Conservation (phyloP, 2,888 invertebrate genomes). For the Hydraecia micacea region DNA sequence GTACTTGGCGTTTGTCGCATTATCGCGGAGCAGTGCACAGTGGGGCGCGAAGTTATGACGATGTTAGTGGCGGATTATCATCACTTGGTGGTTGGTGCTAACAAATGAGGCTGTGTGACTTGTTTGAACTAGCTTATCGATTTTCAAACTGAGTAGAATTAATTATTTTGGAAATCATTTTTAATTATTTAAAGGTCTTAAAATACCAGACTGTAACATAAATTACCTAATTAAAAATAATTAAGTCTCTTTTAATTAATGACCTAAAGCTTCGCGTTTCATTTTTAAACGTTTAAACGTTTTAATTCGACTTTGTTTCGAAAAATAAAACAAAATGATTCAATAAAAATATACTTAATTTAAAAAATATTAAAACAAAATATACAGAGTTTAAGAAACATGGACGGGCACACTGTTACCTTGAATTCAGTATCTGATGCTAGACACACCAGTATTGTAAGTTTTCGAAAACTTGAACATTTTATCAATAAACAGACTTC, state of each 20-base stretch:
- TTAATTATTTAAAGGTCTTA: not conserved
- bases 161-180: not conserved
- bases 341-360: no score
- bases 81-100: slow-evolving; percentile 8
- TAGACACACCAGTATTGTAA: not conserved
- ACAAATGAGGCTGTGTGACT: slow-evolving; percentile 3
- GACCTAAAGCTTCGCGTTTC: not conserved
- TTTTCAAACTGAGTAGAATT: not conserved
- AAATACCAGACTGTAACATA: not conserved
- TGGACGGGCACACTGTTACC: not conserved
- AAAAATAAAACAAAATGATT: not conserved
- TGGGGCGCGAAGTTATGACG: slow-evolving; percentile 8
- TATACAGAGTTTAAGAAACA: not conserved
- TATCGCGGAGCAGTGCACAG: slow-evolving; percentile 20
- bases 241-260: not conserved
- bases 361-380: not conserved
- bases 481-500: not conserved
- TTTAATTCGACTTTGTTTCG: not conserved
- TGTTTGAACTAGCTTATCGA: not conserved
- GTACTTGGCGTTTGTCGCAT: slow-evolving; percentile 18
- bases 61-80: slow-evolving; percentile 11
- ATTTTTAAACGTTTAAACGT: not conserved
- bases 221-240: not conserved
- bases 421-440: not conserved
- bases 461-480: not conserved